Conservation (phyloP, 1,140 invertebrate genomes). For the Holotrichia oblita region DNA sequence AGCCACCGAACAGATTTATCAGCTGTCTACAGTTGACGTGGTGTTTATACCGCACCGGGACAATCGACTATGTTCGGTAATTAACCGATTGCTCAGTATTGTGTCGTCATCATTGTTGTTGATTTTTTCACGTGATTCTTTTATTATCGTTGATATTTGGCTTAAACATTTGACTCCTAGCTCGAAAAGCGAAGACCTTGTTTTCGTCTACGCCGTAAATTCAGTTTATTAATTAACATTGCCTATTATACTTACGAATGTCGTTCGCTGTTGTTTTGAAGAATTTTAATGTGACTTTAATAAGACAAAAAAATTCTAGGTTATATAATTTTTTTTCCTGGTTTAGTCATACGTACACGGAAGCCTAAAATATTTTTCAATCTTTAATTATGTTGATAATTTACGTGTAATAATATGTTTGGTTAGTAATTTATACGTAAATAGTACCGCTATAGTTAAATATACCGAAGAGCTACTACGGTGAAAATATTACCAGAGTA, state of each 20-base stretch:
- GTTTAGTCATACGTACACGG: neutral
- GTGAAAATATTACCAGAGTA: no score
- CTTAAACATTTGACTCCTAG: conserved; percentile 9
- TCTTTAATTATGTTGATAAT: no score
- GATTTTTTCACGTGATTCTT: conserved; percentile 26
- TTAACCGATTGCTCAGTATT: neutral
- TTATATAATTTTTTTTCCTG: neutral
- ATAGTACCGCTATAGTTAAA: no score
- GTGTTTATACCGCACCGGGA: neutral
- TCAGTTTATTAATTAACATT: neutral
- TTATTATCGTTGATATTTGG: conserved; percentile 5
- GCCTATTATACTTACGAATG: neutral
- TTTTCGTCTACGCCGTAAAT: neutral
- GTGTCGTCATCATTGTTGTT: neutral
- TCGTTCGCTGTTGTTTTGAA: neutral
- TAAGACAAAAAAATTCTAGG: neutral
- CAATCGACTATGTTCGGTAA: neutral
- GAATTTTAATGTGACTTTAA: conserved; percentile 27
- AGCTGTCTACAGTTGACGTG: neutral
- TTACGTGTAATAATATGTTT: no score
- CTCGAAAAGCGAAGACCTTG: conserved; percentile 13
- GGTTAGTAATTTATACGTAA: no score
- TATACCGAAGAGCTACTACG: no score
- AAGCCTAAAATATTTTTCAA: no score
- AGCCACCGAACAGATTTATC: neutral